Conservation (phyloP, 2,797 vertebrate species). For the Gouania willdenowi region DNA sequence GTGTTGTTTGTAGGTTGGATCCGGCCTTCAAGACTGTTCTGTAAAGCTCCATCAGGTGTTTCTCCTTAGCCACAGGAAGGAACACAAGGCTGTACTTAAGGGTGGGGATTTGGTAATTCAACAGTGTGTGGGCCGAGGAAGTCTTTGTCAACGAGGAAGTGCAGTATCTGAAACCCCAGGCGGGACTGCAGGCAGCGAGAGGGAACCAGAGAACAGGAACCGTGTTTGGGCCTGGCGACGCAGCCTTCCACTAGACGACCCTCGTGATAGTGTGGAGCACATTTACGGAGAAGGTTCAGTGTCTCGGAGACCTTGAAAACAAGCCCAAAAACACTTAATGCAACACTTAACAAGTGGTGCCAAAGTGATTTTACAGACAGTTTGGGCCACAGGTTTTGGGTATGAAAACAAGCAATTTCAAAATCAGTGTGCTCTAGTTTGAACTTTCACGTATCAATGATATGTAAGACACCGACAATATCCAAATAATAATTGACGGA, state of each 20-base stretch:
- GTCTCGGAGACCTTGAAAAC: constrained; percentile 78
- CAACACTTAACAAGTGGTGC: too few relatives aligned
- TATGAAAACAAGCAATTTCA: too few relatives aligned
- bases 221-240: constrained; percentile 72
- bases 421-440: too few relatives aligned
- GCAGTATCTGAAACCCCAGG: constrained; percentile 88
- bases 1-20: constrained; percentile 91
- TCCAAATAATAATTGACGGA: too few relatives aligned
- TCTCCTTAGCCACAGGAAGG: constrained; percentile 85
- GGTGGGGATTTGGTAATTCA: constrained; percentile 92
- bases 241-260: constrained; percentile 84
- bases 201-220: constrained; percentile 83
- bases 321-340: not conserved
- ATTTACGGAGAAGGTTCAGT: constrained; percentile 85
- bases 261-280: constrained; percentile 88
- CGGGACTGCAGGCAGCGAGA: constrained; percentile 84
- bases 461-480: too few relatives aligned
- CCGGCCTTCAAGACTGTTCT: constrained; percentile 82
- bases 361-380: too few relatives aligned
- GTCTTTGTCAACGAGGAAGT: constrained; percentile 94
- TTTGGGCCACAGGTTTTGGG: too few relatives aligned
- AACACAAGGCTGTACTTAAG: constrained; percentile 95
- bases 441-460: too few relatives aligned
- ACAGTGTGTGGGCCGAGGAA: constrained; percentile 93
- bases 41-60: constrained; percentile 91